phyloP scores from a whole-genome alignment of 2,888 invertebrate genomes.

The Hartigia nigra region DNA sequence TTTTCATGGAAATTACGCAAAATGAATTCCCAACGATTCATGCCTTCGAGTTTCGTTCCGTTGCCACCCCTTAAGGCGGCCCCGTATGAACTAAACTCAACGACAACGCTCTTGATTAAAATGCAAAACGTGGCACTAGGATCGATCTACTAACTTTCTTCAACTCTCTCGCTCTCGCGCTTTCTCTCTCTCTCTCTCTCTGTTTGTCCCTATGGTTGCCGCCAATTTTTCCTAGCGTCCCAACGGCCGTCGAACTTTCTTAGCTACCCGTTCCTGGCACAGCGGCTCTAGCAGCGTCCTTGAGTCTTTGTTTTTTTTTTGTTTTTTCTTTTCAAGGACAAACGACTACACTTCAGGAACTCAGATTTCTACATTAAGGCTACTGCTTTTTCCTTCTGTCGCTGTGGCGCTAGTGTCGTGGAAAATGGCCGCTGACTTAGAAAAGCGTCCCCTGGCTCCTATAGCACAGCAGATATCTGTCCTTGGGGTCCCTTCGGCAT shows the following conservation, averaged over 20 bases:
- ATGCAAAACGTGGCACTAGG: neutral
- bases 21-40: neutral
- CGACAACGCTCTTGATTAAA: neutral
- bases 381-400: neutral
- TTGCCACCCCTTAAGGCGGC: no score
- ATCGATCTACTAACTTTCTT: neutral
- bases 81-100: neutral
- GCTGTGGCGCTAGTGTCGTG: neutral
- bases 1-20: neutral
- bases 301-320: neutral
- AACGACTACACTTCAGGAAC: neutral
- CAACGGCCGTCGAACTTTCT: neutral
- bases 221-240: neutral
- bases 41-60: no score
- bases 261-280: neutral
- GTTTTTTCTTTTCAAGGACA: neutral
- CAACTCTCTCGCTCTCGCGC: neutral
- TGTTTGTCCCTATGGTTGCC: neutral
- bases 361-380: neutral
- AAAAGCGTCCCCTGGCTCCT: neutral
- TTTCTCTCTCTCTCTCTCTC: neutral
- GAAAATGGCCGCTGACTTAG: neutral
- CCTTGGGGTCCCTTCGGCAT: neutral
- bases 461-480: neutral
- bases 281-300: neutral